Evolutionary conservation across 2,113 vertebrate genomes (phyloP).

Genomic region (Microtus richardsoni): DNA sequence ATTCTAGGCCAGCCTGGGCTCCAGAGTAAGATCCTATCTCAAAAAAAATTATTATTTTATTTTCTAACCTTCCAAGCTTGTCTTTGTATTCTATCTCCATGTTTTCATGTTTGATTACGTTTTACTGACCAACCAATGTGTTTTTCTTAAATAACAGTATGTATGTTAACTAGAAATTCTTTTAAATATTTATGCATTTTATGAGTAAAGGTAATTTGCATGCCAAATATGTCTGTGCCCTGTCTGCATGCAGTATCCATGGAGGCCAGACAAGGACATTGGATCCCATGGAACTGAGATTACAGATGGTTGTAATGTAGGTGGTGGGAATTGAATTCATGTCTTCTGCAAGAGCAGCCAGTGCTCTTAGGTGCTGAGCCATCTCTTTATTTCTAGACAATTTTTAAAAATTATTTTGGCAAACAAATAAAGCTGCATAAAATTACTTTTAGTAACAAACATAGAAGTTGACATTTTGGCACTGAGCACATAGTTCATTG

Average conservation of each 20-base stretch:
- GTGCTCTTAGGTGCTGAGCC: neutral
- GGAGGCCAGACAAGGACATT: neutral
- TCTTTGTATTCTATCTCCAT: neutral
- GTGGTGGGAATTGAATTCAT: neutral
- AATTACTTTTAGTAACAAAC: neutral
- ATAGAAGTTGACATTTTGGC: neutral
- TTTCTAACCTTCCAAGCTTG: neutral
- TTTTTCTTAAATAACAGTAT: neutral
- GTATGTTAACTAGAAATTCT: neutral
- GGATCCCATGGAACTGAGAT: neutral
- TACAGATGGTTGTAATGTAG: neutral
- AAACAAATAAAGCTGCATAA: neutral
- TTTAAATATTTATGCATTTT: neutral
- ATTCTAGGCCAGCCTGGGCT: neutral
- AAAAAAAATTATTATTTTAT: neutral
- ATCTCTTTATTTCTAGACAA: neutral
- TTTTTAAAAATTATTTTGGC: neutral
- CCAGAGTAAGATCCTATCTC: neutral
- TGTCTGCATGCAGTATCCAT: neutral
- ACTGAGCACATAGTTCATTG: neutral
- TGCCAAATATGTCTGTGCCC: neutral
- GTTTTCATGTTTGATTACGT: neutral
- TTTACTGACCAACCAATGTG: neutral
- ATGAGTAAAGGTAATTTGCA: neutral
- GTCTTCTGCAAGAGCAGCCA: neutral